These are phyloP conservation scores for Watersipora subatra DNA, from an alignment of 1,140 invertebrate species.

Conservation along the genomic window DNA sequence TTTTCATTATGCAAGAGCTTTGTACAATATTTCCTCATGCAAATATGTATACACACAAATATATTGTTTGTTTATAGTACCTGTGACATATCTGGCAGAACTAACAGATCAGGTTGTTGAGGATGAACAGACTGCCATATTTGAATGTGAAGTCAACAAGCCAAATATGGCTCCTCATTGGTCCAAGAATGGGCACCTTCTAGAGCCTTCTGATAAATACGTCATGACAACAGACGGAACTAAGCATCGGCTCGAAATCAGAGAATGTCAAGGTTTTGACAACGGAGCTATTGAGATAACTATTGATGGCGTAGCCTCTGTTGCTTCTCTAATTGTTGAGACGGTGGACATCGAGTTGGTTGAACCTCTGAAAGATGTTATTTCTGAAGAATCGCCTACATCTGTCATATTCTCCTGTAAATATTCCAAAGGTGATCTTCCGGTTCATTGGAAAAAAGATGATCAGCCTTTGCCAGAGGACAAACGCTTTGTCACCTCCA, in stretches of 20 bases:
- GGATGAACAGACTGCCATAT: conserved; percentile 13
- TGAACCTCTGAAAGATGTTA: conserved; percentile 20
- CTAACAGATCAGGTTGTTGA: conserved; percentile 14
- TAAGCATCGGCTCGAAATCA: conserved; percentile 24
- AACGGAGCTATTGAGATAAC: neutral
- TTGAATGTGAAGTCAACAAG: conserved; percentile 23
- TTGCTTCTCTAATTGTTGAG: neutral
- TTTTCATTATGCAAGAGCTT: too few species aligned
- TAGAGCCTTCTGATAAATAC: conserved; percentile 26
- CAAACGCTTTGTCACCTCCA: conserved; percentile 1
- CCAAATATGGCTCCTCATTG: conserved; percentile 19
- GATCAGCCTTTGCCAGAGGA: conserved; percentile 41
- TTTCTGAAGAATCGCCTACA: conserved; percentile 14
- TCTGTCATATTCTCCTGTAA: conserved; percentile 29
- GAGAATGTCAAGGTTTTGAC: neutral
- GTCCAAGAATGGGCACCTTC: conserved; percentile 15
- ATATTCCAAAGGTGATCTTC: conserved; percentile 58
- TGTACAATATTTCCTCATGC: too few species aligned
- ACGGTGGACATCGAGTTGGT: conserved; percentile 21
- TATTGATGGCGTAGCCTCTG: neutral
- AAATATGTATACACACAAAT: too few species aligned
- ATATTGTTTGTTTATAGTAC: conserved; percentile 4
- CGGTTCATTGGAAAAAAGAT: conserved; percentile 75
- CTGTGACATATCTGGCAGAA: conserved; percentile 11
- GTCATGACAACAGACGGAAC: conserved; percentile 25